Conservation (phyloP, 2,113 vertebrate species). For the Anoura caudifer region DNA sequence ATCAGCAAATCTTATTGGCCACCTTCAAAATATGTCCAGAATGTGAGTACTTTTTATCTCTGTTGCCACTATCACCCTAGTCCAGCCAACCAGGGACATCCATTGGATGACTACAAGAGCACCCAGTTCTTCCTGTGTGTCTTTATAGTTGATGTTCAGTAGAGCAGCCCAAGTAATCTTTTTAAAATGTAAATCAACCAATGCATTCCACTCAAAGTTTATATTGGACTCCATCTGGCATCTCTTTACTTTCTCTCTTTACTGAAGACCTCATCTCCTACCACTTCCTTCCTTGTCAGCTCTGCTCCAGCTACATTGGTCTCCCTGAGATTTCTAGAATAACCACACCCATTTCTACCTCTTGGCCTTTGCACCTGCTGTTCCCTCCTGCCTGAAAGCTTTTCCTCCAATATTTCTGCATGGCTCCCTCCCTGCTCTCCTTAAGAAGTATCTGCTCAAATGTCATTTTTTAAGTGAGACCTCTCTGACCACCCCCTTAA, state of each 20-base stretch:
- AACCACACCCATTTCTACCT: background rate
- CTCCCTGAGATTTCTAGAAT: background rate
- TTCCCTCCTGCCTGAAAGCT: background rate
- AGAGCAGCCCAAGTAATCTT: background rate
- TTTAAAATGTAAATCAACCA: background rate
- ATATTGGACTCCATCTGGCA: background rate
- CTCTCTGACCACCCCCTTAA: background rate
- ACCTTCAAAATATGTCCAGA: background rate
- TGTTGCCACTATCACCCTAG: background rate
- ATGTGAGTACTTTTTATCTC: background rate
- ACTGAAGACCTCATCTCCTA: background rate
- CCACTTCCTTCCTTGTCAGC: background rate
- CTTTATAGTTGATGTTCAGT: background rate
- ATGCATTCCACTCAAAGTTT: background rate
- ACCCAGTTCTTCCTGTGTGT: background rate
- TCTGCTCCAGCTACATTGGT: background rate
- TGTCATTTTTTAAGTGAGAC: background rate
- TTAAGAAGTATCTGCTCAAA: background rate
- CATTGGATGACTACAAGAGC: no score
- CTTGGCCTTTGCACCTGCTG: background rate
- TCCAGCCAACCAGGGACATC: accelerated
- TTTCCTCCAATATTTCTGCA: background rate
- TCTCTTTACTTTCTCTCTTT: background rate
- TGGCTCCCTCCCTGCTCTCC: background rate
- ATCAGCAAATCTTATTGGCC: background rate